Conservation (phyloP, 1,140 invertebrate species). For the Scaptomyza montana region DNA sequence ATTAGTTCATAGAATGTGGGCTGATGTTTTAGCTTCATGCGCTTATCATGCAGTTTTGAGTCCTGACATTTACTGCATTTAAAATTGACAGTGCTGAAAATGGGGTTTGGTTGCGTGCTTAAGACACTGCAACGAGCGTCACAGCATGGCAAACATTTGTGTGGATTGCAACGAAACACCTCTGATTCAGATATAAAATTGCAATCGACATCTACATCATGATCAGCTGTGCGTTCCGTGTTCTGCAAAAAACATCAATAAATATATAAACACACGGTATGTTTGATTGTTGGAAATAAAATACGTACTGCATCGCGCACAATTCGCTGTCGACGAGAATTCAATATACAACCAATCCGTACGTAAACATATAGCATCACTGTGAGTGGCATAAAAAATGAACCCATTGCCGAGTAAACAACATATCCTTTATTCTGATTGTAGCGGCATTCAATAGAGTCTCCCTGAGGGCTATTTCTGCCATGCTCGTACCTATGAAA, state of each 20-base stretch:
- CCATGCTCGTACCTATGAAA: slow-evolving; percentile 88
- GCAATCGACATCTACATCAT: slow-evolving; percentile 69
- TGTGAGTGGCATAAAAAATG: slow-evolving; percentile 95
- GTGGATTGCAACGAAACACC: slow-evolving; percentile 75
- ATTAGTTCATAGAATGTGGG: slow-evolving; percentile 78
- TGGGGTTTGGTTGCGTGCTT: slow-evolving; percentile 16
- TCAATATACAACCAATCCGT: slow-evolving; percentile 93
- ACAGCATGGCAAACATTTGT: slow-evolving; percentile 71
- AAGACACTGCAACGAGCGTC: slow-evolving; percentile 60
- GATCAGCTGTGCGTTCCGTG: slow-evolving; percentile 73
- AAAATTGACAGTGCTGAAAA: slow-evolving; percentile 40
- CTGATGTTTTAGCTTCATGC: slow-evolving; percentile 66
- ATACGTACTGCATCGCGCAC: slow-evolving; percentile 78
- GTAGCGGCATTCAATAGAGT: slow-evolving; percentile 87
- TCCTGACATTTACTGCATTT: slow-evolving; percentile 67
- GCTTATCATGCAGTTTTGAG: slow-evolving; percentile 46
- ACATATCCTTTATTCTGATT: slow-evolving; percentile 94
- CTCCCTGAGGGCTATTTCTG: slow-evolving; percentile 84
- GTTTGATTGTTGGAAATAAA: not conserved
- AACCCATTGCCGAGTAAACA: slow-evolving; percentile 93
- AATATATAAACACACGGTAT: not conserved
- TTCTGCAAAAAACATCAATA: slow-evolving; percentile 42
- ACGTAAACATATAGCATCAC: slow-evolving; percentile 97
- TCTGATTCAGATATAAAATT: slow-evolving; percentile 80
- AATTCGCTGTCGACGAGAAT: slow-evolving; percentile 85